A percentile compares a stretch with the other conserved stretches of the same genome.
Evolutionary conservation across 1,140 invertebrate genomes (phyloP).

Genomic region (Dolichoris vasculosae): DNA sequence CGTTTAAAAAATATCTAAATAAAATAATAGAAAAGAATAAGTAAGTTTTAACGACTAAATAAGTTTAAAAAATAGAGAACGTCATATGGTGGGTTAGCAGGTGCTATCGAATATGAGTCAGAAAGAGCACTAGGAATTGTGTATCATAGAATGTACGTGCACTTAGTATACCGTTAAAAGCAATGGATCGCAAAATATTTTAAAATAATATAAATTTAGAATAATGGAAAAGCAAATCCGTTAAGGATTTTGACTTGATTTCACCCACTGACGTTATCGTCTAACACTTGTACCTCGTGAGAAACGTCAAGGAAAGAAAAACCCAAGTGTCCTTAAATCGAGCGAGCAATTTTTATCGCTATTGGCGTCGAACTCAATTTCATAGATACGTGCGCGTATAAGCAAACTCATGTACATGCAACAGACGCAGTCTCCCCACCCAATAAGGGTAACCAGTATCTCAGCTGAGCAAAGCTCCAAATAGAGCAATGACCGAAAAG

Average conservation of each 20-base stretch:
- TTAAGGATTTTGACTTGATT: too few relatives aligned
- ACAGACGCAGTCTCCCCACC: neutral
- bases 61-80: neutral
- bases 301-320: neutral
- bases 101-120: conserved; percentile 18
- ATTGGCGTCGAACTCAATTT: neutral
- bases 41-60: neutral
- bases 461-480: conserved; percentile 40
- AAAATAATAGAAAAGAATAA: neutral
- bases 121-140: neutral
- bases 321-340: neutral
- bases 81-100: conserved; percentile 4
- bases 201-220: neutral
- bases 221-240: too few relatives aligned
- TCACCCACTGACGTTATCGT: too few relatives aligned
- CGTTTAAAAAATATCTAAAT: too few relatives aligned
- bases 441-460: neutral
- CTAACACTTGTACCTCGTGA: too few relatives aligned
- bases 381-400: too few relatives aligned
- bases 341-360: neutral
- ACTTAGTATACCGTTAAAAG: neutral
- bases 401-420: neutral
- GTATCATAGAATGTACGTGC: neutral
- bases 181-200: neutral
- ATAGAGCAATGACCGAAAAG: conserved; percentile 41